Percentiles rank a stretch among this genome's conserved stretches.
Evolutionary conservation across 2,113 vertebrate species (phyloP).

Genomic region (Thermophis baileyi): DNA sequence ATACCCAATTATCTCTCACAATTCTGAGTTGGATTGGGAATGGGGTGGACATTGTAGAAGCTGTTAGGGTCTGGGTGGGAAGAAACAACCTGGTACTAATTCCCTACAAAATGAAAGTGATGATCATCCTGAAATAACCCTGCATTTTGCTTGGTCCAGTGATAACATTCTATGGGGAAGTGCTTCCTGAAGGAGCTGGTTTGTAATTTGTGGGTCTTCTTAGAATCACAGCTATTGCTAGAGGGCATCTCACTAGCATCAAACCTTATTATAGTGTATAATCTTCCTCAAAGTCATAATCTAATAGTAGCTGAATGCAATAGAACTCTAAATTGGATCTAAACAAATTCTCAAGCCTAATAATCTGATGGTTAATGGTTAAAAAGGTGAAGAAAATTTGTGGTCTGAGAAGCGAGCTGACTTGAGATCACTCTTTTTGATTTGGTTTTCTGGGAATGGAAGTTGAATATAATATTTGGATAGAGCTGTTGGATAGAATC

Average conservation of each 20-base stretch:
- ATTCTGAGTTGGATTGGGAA: background rate
- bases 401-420: background rate
- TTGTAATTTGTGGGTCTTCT: background rate
- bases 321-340: background rate
- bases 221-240: background rate
- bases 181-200: background rate
- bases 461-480: constrained; percentile 12
- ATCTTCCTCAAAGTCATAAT: background rate
- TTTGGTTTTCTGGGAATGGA: background rate
- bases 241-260: background rate
- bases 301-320: background rate
- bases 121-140: background rate
- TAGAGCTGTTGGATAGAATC: constrained; percentile 14
- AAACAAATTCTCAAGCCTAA: background rate
- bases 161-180: background rate
- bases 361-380: background rate
- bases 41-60: background rate
- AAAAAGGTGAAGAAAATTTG: background rate
- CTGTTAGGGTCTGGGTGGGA: background rate
- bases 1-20: background rate
- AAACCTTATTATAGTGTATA: background rate
- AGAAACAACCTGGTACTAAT: background rate
- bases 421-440: background rate
- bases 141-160: background rate
- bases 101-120: background rate